Evolutionary conservation across 2,113 vertebrate species (phyloP).

Genomic region (Azemiops feae): DNA sequence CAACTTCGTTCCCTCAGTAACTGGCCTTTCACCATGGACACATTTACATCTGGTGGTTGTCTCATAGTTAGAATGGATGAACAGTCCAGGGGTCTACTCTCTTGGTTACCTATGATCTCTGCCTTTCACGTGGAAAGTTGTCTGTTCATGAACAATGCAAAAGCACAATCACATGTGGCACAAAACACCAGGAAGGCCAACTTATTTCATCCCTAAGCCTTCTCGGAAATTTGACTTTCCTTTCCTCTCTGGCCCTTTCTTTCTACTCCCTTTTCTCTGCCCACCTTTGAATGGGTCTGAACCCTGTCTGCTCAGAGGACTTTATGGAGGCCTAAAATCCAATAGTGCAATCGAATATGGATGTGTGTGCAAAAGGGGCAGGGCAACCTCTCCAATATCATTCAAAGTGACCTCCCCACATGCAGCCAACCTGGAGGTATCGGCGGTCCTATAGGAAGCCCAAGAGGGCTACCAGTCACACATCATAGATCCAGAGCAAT

Average conservation of each 20-base stretch:
- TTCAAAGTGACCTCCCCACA: neutral
- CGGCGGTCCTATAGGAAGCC: neutral
- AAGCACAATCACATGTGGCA: neutral
- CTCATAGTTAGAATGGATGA: neutral
- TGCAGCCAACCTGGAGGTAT: neutral
- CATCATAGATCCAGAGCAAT: neutral
- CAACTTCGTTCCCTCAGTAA: neutral
- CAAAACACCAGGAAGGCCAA: neutral
- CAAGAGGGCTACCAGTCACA: neutral
- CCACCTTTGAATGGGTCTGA: neutral
- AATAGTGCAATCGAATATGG: neutral
- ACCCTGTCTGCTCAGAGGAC: too few relatives aligned
- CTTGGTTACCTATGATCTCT: neutral
- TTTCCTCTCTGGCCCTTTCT: neutral
- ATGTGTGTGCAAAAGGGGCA: neutral
- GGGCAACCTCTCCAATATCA: neutral
- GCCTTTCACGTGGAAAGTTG: neutral
- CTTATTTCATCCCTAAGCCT: neutral
- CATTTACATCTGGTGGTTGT: neutral
- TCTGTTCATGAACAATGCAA: neutral
- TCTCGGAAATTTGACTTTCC: neutral
- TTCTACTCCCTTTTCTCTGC: neutral
- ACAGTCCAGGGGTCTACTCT: neutral
- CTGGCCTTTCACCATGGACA: neutral
- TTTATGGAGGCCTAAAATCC: neutral